Evolutionary conservation across 2,113 vertebrate species (phyloP).

Genomic region (Patagioenas fasciata): DNA sequence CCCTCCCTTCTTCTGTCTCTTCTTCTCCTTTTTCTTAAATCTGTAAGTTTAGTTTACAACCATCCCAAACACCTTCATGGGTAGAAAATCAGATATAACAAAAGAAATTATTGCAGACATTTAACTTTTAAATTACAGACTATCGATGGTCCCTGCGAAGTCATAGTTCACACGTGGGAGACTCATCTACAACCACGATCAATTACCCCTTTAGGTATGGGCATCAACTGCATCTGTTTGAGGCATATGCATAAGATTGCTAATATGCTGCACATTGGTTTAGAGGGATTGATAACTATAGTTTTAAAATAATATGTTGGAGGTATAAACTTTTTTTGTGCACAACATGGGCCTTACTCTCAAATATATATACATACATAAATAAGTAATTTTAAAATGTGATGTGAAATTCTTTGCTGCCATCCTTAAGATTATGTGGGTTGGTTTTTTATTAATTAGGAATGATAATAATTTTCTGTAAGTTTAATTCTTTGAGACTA

Average conservation of each 20-base stretch:
- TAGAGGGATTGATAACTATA: slow-evolving; percentile 60
- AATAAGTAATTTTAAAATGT: slow-evolving; percentile 43
- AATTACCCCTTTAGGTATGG: slow-evolving; percentile 98
- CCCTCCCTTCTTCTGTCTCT: not conserved
- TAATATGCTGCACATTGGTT: slow-evolving; percentile 78
- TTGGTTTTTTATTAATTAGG: slow-evolving; percentile 24
- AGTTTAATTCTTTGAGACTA: slow-evolving; percentile 58
- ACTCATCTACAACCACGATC: slow-evolving; percentile 96
- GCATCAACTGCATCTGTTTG: slow-evolving; percentile 81
- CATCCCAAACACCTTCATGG: slow-evolving; percentile 72
- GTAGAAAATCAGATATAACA: slow-evolving; percentile 72
- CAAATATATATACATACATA: slow-evolving; percentile 6
- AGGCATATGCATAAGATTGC: slow-evolving; percentile 82
- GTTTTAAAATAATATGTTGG: slow-evolving; percentile 31
- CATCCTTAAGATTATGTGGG: not conserved
- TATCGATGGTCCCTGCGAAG: slow-evolving; percentile 92
- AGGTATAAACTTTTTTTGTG: slow-evolving; percentile 55
- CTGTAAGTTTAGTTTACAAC: slow-evolving; percentile 54
- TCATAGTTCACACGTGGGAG: slow-evolving; percentile 99
- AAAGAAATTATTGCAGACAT: slow-evolving; percentile 83
- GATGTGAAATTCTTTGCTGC: not conserved
- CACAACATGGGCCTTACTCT: slow-evolving; percentile 69
- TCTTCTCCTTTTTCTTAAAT: not conserved
- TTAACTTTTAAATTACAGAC: slow-evolving; percentile 98
- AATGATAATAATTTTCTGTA: not conserved